Conservation (phyloP, 2,113 vertebrate genomes). For the Typhlomys cinereus region DNA sequence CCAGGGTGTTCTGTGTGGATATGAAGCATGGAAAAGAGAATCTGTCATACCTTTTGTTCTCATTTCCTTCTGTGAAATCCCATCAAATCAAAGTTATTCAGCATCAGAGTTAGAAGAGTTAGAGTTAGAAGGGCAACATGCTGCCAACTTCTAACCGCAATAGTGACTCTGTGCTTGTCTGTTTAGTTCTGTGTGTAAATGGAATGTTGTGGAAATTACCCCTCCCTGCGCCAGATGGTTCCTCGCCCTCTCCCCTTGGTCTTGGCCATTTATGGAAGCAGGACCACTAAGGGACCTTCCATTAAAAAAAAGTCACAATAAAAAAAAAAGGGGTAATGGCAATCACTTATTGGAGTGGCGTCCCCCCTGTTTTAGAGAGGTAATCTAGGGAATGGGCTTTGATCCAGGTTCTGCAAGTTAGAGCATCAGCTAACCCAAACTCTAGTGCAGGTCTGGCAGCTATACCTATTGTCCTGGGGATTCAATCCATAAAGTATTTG, state of each 20-base stretch:
- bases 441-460: not conserved
- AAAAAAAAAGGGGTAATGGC: not conserved
- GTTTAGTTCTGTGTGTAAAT: too few relatives aligned
- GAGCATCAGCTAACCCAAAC: not conserved
- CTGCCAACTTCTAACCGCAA: too few relatives aligned
- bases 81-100: not conserved
- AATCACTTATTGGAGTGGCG: not conserved
- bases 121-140: too few relatives aligned
- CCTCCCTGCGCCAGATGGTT: too few relatives aligned
- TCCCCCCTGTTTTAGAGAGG: not conserved
- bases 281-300: too few relatives aligned
- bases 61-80: constrained; percentile 35
- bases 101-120: not conserved
- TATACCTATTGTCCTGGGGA: not conserved
- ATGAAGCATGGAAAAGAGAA: not conserved
- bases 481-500: not conserved
- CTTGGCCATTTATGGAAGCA: too few relatives aligned
- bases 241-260: too few relatives aligned
- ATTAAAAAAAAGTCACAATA: too few relatives aligned
- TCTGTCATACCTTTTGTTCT: not conserved
- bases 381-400: not conserved
- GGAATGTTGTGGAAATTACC: too few relatives aligned
- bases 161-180: too few relatives aligned
- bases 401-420: not conserved
- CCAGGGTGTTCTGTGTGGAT: not conserved